Base-by-base conservation (phyloP, 2,888 invertebrate genomes). In the Gnatocerus cornutus region DNA sequence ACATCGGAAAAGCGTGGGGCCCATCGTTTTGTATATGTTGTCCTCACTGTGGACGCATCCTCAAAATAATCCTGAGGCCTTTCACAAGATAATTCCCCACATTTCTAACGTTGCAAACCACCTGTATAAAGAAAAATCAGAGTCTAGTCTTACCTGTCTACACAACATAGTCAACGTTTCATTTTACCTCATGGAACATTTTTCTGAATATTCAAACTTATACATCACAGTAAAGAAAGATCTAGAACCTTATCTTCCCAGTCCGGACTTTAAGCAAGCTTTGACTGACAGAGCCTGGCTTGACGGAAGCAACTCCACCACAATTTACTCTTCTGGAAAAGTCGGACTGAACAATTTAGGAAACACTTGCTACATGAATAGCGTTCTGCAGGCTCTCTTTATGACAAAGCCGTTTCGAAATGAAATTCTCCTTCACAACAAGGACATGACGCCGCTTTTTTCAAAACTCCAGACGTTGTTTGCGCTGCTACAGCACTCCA, bases 341-440 rank as follows among this genome's bases (percentile, higher is more conserved):
- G 92, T 93, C 3, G 95, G 95, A 0, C 87, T 96, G 14, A 88
- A 90, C 39, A 96, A 96, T 86, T 87, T 95, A 41, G 95, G 95
- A 27, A 96, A 95, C 79, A 95, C 95, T 0, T 96, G 96, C 83
- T 96, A 95, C 78, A 93, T 95, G 92, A 96, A 96, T 84, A 94
- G 94, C 81, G 91, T 95, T 0, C 85, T 95, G 69, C 96, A 96
- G 83, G 93, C 95, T 0, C 85, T 96, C 41, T 91, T 91, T 63
- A 92, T 94, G 89, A 94, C 95, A 21, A 91, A 90, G 82, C 90
- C 91, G 88, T 93, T 94, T 80, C 90, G 92, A 73, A 89, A 89
- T 3, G 90, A 91, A 76, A 89, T 93, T 30, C 83, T 93, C 70
- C 76, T 89, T 30, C 86, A 85, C 33, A 87, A 87, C 58, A 85